Percentiles rank a stretch among this genome's conserved stretches.
These are phyloP conservation scores for Indri indri DNA, from an alignment of 2,113 vertebrate species.

Conservation along the genomic window DNA sequence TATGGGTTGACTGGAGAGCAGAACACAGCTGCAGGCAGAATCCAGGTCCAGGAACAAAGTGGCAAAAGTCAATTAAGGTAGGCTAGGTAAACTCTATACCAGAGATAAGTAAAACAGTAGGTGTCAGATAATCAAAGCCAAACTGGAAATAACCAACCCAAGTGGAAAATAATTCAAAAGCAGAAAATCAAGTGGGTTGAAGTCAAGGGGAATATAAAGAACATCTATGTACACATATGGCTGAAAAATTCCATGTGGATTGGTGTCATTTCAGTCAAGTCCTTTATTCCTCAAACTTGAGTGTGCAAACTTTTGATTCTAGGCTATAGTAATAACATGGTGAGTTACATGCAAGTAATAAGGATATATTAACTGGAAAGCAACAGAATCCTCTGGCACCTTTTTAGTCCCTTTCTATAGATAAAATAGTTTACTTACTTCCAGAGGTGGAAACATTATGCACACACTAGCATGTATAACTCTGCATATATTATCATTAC, in stretches of 20 bases:
- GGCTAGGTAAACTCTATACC: background rate
- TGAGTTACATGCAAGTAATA: background rate
- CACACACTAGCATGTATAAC: background rate
- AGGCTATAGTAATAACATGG: background rate
- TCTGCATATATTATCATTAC: background rate
- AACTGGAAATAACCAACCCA: background rate
- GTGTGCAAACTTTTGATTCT: background rate
- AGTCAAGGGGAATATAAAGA: background rate
- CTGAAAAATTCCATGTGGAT: background rate
- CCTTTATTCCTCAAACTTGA: background rate
- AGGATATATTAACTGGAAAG: background rate
- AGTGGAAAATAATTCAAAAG: slow-evolving; percentile 15
- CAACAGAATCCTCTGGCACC: background rate
- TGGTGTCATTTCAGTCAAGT: background rate
- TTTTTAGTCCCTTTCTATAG: background rate
- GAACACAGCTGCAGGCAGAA: background rate
- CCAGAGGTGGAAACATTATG: background rate
- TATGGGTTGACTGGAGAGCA: background rate
- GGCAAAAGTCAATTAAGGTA: background rate
- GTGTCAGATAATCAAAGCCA: background rate
- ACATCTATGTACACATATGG: background rate
- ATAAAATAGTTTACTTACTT: background rate
- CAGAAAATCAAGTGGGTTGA: background rate
- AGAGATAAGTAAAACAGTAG: background rate
- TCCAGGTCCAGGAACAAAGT: background rate